Evolutionary conservation across 2,113 vertebrate species (phyloP), one percentile per base, ranked within the genome.

Genomic region (Anser brachyrhynchus): DNA sequence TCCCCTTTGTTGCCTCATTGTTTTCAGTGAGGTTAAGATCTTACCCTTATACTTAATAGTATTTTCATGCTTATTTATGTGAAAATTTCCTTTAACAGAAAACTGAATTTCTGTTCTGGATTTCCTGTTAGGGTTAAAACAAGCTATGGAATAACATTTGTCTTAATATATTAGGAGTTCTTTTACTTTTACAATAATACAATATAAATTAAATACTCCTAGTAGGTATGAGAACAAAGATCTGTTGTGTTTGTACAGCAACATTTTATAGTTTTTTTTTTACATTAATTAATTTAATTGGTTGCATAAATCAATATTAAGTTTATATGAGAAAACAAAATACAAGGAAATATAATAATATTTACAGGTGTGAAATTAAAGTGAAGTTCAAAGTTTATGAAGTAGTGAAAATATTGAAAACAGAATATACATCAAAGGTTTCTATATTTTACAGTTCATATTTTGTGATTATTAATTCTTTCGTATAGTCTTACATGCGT

Each of bases 231-330:
- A 84, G 1, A 64, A 7, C 4, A 70, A 43, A 75, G 10, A 74
- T 8, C 55, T 82, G 75, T 61, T 69, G 21, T 84, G 23, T 79
- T 76, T 82, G 8, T 87, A 15, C 51, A 74, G 8, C 9, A 77
- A 62, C 41, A 66, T 77, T 90, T 84, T 14, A 49, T 7, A 66
- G 10, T 5, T 82, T 80, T 76, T 76, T 87, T 80, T 72, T 10
- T 76, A 79, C 61, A 57, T 71, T 90, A 65, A 35, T 72, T 86
- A 76, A 1, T 46, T 76, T 58, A 15, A 65, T 76, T 89, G 67
- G 70, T 80, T 87, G 61, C 11, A 55, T 78, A 64, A 44, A 83
- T 66, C 62, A 83, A 77, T 84, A 66, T 51, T 37, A 91, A 69
- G 9, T 31, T 35, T 66, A 57, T 64, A 62, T 28, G 59, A 89